These are phyloP conservation scores for Ostrea denselamellosa DNA, from an alignment of 1,140 invertebrate species.

Conservation along the genomic window DNA sequence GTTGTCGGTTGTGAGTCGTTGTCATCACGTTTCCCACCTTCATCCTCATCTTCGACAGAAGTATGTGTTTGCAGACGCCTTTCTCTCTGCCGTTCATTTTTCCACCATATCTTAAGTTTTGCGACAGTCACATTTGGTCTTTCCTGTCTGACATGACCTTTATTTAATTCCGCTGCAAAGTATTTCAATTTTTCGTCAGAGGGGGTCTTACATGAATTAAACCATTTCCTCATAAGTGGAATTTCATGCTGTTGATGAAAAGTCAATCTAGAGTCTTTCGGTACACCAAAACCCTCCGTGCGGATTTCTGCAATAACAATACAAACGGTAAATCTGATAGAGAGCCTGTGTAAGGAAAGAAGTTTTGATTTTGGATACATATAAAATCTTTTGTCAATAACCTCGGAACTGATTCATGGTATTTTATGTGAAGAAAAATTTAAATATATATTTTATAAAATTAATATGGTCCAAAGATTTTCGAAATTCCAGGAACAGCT, in stretches of 20 bases:
- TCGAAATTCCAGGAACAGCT: too few relatives aligned
- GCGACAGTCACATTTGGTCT: conserved; percentile 70
- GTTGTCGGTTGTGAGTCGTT: not conserved
- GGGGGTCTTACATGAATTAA: conserved; percentile 66
- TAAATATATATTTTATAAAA: too few relatives aligned
- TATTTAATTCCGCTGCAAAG: conserved; percentile 74
- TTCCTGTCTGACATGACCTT: conserved; percentile 71
- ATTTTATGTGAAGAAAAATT: too few relatives aligned
- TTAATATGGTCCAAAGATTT: too few relatives aligned
- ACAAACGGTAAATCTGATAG: not conserved
- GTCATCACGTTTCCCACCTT: not conserved
- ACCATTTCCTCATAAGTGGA: conserved; percentile 74
- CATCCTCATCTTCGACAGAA: not conserved
- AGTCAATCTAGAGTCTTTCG: conserved; percentile 69
- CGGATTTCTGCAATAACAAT: conserved; percentile 53
- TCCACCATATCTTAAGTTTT: conserved; percentile 78
- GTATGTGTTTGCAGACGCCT: conserved; percentile 38
- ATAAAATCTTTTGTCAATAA: too few relatives aligned
- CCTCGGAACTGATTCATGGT: too few relatives aligned
- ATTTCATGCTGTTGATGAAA: conserved; percentile 76
- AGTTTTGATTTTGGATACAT: too few relatives aligned
- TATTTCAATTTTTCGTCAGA: conserved; percentile 67
- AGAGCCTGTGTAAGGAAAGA: too few relatives aligned
- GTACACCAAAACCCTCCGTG: conserved; percentile 20
- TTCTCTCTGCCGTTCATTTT: conserved; percentile 77